These are phyloP conservation scores for Lepus timidus DNA, from an alignment of 2,113 vertebrate species.

Conservation along the genomic window DNA sequence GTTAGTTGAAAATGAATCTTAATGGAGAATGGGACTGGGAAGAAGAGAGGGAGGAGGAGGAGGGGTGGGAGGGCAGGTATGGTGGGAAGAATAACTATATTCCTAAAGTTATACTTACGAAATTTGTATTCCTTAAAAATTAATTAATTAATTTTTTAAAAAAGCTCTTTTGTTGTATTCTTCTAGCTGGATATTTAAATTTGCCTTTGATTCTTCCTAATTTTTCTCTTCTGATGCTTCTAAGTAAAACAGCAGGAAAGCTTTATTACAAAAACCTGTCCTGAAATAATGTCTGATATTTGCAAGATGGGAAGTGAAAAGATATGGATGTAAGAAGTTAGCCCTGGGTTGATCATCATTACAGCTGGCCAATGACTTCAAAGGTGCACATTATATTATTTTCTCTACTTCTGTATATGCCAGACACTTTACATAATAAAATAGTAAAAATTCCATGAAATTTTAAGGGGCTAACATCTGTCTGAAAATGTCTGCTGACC, in stretches of 20 bases:
- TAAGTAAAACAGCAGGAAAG: constrained; percentile 1
- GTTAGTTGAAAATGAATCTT: too few species aligned
- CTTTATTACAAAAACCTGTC: background rate
- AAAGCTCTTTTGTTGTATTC: background rate
- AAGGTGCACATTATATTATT: background rate
- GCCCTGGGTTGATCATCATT: background rate
- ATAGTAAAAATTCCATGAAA: background rate
- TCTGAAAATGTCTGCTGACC: background rate
- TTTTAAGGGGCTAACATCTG: background rate
- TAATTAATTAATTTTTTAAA: too few species aligned
- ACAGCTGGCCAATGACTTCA: background rate
- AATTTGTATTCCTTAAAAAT: too few species aligned
- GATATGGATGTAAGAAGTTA: background rate
- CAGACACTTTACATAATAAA: background rate
- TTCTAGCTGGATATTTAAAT: background rate
- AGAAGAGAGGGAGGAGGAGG: too few species aligned
- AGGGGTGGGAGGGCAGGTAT: too few species aligned
- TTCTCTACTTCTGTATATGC: background rate
- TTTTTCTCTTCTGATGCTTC: background rate
- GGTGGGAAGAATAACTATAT: too few species aligned
- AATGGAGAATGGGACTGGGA: too few species aligned
- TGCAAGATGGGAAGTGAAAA: background rate
- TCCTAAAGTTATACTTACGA: too few species aligned
- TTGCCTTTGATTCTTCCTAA: background rate
- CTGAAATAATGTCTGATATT: background rate